Conservation (phyloP, 1,140 invertebrate species). For the Pinna nobilis region DNA sequence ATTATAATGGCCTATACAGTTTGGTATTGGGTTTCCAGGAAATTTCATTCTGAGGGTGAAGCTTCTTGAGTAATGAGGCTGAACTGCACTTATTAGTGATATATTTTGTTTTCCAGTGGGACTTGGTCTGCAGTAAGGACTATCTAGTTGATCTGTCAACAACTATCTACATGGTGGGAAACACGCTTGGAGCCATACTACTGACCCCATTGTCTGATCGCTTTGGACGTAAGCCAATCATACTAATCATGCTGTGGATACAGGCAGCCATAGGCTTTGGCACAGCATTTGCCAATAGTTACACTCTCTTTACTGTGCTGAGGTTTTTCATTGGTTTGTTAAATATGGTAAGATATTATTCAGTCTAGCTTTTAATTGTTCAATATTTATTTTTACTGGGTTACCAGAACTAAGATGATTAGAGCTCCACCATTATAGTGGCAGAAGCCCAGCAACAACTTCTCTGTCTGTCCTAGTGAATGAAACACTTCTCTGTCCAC, state of each 20-base stretch:
- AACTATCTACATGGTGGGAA: constrained; percentile 88
- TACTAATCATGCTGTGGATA: constrained; percentile 69
- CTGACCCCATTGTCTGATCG: constrained; percentile 90
- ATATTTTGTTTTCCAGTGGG: constrained; percentile 63
- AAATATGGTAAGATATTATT: constrained; percentile 67
- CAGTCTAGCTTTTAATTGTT: background rate
- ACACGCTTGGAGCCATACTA: constrained; percentile 85
- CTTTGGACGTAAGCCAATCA: constrained; percentile 72
- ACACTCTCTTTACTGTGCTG: constrained; percentile 63
- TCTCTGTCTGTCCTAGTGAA: no score
- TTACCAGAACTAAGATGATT: background rate
- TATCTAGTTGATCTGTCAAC: constrained; percentile 65
- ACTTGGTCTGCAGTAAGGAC: constrained; percentile 67
- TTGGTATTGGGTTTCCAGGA: no score
- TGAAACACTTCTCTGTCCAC: no score
- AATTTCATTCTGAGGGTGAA: no score
- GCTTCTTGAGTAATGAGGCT: no score
- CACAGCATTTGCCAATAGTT: constrained; percentile 58
- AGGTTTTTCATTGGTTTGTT: constrained; percentile 70
- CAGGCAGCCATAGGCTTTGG: constrained; percentile 63
- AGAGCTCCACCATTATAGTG: no score
- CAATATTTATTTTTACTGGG: background rate
- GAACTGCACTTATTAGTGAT: no score
- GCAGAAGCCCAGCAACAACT: no score
- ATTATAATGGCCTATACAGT: no score